Percentiles rank a stretch among this genome's conserved stretches.
Conservation (phyloP, 2,113 vertebrate genomes). For the Hylia prasina region DNA sequence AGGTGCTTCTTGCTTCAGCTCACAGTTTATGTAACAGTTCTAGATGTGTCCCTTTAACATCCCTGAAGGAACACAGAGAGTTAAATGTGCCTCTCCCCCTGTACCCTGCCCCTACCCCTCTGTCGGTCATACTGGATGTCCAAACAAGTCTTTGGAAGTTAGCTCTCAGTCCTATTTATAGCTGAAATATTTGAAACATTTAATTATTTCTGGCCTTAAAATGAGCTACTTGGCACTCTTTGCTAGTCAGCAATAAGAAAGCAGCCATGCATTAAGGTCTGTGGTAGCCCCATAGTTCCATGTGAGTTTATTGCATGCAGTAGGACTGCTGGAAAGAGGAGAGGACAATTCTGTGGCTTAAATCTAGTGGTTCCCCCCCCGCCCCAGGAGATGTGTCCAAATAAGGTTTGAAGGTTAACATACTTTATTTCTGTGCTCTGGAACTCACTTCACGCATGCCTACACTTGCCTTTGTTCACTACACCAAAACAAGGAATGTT, state of each 20-base stretch:
- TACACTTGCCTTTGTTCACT: background rate
- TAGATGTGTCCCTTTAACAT: background rate
- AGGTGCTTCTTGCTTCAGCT: background rate
- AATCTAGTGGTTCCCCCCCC: no score
- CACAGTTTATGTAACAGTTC: slow-evolving; percentile 11
- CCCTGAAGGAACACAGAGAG: background rate
- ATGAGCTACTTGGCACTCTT: slow-evolving; percentile 27
- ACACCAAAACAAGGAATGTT: background rate
- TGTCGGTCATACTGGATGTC: background rate
- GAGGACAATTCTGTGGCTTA: background rate
- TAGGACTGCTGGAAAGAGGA: background rate
- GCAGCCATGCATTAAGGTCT: background rate
- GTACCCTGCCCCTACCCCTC: background rate
- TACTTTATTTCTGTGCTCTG: background rate
- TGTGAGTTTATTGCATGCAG: background rate
- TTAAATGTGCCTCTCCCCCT: background rate
- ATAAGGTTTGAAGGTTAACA: slow-evolving; percentile 16
- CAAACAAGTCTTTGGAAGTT: background rate
- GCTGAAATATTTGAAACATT: slow-evolving; percentile 26
- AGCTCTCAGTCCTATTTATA: slow-evolving; percentile 47
- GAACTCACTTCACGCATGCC: background rate
- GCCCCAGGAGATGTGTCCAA: background rate
- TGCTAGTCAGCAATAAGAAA: background rate
- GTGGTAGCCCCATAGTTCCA: background rate
- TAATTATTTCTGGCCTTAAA: slow-evolving; percentile 61